phyloP scores from a whole-genome alignment of 2,113 vertebrate species.

The Forbesichthys agassizii region DNA sequence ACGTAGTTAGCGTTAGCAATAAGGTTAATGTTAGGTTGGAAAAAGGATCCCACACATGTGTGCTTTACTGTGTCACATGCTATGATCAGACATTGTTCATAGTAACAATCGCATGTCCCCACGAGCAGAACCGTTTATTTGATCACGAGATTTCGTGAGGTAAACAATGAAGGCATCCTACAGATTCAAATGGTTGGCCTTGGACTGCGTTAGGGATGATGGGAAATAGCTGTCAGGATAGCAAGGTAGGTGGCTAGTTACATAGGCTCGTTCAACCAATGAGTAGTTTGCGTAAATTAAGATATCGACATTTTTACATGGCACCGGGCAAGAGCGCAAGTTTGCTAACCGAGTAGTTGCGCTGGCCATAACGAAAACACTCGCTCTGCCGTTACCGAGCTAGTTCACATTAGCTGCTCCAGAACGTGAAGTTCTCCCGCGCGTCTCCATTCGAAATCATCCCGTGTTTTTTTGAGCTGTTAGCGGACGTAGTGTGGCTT shows the following conservation, averaged over 20 bases:
- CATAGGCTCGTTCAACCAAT: no score
- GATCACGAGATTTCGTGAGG: not conserved
- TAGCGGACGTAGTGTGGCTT: no score
- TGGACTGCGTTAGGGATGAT: not conserved
- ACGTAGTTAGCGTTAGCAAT: constrained; percentile 49
- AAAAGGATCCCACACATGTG: not conserved
- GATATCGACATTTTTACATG: not conserved
- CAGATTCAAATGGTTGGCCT: constrained; percentile 4
- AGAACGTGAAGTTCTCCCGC: constrained; percentile 38
- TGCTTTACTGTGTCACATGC: fast-evolving
- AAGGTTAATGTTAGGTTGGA: not conserved
- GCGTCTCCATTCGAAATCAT: not conserved
- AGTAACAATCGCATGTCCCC: fast-evolving
- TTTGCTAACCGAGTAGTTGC: not conserved
- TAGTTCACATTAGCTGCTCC: constrained; percentile 54
- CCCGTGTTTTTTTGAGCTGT: not conserved
- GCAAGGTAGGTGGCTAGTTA: not conserved
- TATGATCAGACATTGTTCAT: not conserved
- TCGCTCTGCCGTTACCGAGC: not conserved
- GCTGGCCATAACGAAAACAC: not conserved
- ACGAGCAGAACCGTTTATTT: not conserved
- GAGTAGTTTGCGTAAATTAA: no score
- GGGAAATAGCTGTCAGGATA: constrained; percentile 37
- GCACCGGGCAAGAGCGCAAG: not conserved
- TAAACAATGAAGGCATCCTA: constrained; percentile 47